Conservation (phyloP, 2,113 vertebrate genomes). For the Heteronetta atricapilla region DNA sequence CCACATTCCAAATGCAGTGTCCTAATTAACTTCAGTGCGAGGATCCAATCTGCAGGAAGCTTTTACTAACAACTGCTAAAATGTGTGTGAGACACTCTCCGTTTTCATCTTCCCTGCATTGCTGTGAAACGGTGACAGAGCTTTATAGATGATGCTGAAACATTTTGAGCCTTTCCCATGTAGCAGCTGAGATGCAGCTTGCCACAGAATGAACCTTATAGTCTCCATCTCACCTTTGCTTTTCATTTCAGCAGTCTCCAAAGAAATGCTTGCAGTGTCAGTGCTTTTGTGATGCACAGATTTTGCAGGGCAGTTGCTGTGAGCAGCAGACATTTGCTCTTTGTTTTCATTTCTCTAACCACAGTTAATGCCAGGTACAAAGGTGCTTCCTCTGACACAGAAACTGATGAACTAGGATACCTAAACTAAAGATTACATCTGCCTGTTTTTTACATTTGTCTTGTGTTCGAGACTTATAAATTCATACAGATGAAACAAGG, state of each 20-base stretch:
- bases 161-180: not conserved
- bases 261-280: not conserved
- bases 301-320: not conserved
- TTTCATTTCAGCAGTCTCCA: not conserved
- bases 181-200: not conserved
- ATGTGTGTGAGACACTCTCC: not conserved
- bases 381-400: not conserved
- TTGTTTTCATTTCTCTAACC: not conserved
- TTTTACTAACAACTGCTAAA: not conserved
- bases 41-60: not conserved
- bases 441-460: not conserved
- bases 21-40: not conserved
- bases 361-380: not conserved
- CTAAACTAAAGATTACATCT: not conserved
- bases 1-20: rapidly evolving
- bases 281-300: not conserved
- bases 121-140: not conserved
- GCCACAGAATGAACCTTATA: not conserved
- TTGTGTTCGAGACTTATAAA: not conserved
- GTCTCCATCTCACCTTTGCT: not conserved
- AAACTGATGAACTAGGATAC: not conserved
- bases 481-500: not conserved
- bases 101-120: not conserved
- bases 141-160: not conserved
- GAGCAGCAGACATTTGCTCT: not conserved